Evolutionary conservation across 1,140 invertebrate genomes (phyloP).

Genomic region (Achatina immaculata): DNA sequence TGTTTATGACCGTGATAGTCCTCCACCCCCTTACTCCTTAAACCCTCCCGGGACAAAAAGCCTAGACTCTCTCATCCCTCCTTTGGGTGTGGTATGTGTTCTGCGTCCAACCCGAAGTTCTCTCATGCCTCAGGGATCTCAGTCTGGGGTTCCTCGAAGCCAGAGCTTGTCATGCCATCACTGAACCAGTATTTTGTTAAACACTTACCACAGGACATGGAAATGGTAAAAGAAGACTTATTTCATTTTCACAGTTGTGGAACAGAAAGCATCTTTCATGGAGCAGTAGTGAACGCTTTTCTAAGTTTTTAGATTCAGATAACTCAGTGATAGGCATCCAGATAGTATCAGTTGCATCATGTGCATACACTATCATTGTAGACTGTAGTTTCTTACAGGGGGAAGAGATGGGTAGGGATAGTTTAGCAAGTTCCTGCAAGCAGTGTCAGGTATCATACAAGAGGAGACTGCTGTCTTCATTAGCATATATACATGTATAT

Average conservation of each 20-base stretch:
- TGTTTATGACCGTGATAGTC: constrained; percentile 78
- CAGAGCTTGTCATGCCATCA: constrained; percentile 35
- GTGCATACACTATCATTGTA: too few relatives aligned
- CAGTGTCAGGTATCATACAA: too few relatives aligned
- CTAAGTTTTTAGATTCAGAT: too few relatives aligned
- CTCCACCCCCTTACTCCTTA: constrained; percentile 78
- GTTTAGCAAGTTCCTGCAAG: too few relatives aligned
- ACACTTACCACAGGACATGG: not conserved
- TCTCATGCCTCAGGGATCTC: not conserved
- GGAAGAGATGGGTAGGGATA: too few relatives aligned
- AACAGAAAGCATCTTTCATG: too few relatives aligned
- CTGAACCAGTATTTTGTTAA: not conserved
- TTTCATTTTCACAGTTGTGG: not conserved
- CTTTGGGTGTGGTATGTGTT: not conserved
- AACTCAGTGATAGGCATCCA: too few relatives aligned
- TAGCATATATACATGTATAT: too few relatives aligned
- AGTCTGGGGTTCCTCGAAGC: not conserved
- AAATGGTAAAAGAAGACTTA: not conserved
- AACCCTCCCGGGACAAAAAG: constrained; percentile 16
- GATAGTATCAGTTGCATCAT: too few relatives aligned
- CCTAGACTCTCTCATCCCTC: constrained; percentile 6
- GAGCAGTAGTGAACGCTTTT: too few relatives aligned
- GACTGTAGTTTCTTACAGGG: too few relatives aligned
- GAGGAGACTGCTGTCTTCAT: too few relatives aligned
- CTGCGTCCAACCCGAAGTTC: not conserved